A percentile compares a stretch with the other conserved stretches of the same genome.
Conservation (phyloP, 2,113 vertebrate species). For the Ameiurus melas region DNA sequence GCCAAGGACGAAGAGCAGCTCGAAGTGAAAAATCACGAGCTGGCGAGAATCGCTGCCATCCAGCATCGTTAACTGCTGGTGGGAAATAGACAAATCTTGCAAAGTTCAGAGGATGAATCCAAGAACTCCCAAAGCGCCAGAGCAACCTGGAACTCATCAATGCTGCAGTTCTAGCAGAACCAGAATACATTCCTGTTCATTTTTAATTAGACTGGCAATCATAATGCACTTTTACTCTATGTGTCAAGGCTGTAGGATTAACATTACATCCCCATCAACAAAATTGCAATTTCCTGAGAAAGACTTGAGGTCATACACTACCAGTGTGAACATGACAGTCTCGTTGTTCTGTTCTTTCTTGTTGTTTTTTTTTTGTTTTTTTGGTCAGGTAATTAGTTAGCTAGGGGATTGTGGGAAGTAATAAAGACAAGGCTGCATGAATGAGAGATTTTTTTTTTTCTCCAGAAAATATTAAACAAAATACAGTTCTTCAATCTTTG, state of each 20-base stretch:
- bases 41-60: conserved; percentile 18
- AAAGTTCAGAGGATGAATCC: conserved; percentile 28
- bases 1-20: conserved; percentile 44
- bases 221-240: conserved; percentile 7
- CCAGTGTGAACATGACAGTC: not conserved
- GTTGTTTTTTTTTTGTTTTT: not conserved
- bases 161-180: conserved; percentile 3
- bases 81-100: conserved; percentile 25
- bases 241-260: not conserved
- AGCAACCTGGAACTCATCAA: conserved; percentile 28
- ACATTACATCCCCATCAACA: not conserved
- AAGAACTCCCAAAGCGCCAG: conserved; percentile 23
- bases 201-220: conserved; percentile 25
- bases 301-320: not conserved
- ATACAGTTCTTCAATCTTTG: conserved; percentile 28
- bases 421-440: conserved; percentile 36
- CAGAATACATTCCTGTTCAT: conserved; percentile 1
- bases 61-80: conserved; percentile 25
- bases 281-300: conserved; percentile 8
- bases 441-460: conserved; percentile 12
- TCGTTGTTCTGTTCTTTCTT: not conserved
- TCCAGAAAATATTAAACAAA: conserved; percentile 43
- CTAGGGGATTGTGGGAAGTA: conserved; percentile 32
- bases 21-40: conserved; percentile 40
- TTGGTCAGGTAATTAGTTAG: conserved; percentile 46